Evolutionary conservation across 2,888 invertebrate species (phyloP), one percentile per base, ranked within the genome.

Genomic region (Achlya flavicornis): DNA sequence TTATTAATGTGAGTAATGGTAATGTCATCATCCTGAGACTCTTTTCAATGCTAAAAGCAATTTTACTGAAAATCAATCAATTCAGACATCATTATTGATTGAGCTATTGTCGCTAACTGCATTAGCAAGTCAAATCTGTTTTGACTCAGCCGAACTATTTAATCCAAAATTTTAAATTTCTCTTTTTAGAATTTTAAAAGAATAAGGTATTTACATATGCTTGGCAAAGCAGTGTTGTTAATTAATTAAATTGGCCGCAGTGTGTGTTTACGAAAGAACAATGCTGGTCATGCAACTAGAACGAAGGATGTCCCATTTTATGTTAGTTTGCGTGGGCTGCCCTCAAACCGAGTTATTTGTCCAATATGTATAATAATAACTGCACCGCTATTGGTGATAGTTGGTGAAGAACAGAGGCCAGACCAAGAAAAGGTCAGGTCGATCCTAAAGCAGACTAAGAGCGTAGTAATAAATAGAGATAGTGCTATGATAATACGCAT

Each of bases 231-330:
- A 68, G 73, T 72, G 71, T 71, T 73, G 69, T 70, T 69, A 70
- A 69, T 72, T 69, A 67, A 76, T 72, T 63, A 66, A 74, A 77
- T 73, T 67, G 71, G 71, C 70, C 72, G 69, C 66, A 66, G 68
- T 78, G 74, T 71, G 65, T 64, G 63, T 71, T 79, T 81, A 75
- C 75, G 75, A 76, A 78, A 79, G 75, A 74, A 78, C 72, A 76
- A 77, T 78, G 76, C 74, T 75, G 67, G 67, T 71, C 76, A 70
- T 77, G 77, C 77, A 80, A 77, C 74, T 76, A 78, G 81, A 75
- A 77, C 83, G 77, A 78, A 85, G 81, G 87, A 88, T 87, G 87
- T 83, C 78, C 85, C 78, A 87, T 87, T 86, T 87, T 78, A 78
- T 72, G 75, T 71, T 58, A 19, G 63, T 71, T 73, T 71, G 83